Conservation (phyloP, 2,797 vertebrate species). For the Chelon labrosus region DNA sequence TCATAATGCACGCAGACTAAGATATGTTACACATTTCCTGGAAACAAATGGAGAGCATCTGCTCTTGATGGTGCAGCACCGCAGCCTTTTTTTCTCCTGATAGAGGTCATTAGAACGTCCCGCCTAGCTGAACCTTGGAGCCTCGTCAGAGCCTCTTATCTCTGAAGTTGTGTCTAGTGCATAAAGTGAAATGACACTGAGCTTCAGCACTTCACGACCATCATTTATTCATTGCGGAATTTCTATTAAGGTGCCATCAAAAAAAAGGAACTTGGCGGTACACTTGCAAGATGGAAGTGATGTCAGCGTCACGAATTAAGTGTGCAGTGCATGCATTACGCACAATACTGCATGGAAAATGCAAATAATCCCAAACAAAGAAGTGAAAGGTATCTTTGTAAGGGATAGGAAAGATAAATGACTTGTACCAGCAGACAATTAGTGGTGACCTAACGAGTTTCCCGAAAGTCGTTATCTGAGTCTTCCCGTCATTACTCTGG, state of each 20-base stretch:
- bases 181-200: constrained; percentile 52
- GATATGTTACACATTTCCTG: constrained; percentile 65
- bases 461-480: constrained; percentile 31
- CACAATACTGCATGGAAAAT: constrained; percentile 9
- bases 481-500: constrained; percentile 24
- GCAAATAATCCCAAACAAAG: constrained; percentile 10
- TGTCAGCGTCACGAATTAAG: constrained; percentile 10
- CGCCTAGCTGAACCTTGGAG: constrained; percentile 56
- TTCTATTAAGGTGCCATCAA: constrained; percentile 55
- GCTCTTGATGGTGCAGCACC: constrained; percentile 42
- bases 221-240: constrained; percentile 71
- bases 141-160: constrained; percentile 55
- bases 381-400: neutral
- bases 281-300: constrained; percentile 11
- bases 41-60: constrained; percentile 70
- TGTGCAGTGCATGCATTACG: neutral
- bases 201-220: constrained; percentile 51
- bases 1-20: constrained; percentile 41
- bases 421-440: constrained; percentile 10
- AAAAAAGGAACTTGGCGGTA: constrained; percentile 30
- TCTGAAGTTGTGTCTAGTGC: constrained; percentile 52
- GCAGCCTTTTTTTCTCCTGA: constrained; percentile 37
- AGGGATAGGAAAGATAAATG: constrained; percentile 4
- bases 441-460: constrained; percentile 27
- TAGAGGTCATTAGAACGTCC: constrained; percentile 62